Base-by-base conservation (phyloP, 2,797 vertebrate genomes). In the Erpetoichthys calabaricus region DNA sequence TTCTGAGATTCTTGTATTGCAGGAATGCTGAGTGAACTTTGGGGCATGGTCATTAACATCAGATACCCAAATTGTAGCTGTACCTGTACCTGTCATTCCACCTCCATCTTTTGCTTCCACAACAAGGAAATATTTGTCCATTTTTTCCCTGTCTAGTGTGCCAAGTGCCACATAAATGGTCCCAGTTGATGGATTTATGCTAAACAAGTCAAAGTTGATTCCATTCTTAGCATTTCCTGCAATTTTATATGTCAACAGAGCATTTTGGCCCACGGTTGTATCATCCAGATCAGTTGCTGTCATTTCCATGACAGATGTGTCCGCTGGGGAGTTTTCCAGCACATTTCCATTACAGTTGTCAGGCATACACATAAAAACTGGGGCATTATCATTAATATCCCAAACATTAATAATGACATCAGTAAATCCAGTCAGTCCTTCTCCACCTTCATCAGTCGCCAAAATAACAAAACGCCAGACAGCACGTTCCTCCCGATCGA, bases 311-410 rank as follows among this genome's bases (percentile, higher is more conserved):
- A 91, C 81, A 0, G 85, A 82, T 0, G 87, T 88, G 57, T 84
- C 86, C 2, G 65, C 70, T 0, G 74, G 75, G 0, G 90, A 88
- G 68, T 92, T 88, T 66, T 95, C 91, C 0, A 85, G 72, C 7
- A 92, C 85, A 0, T 79, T 85, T 3, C 88, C 90, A 0, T 76
- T 87, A 65, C 91, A 94, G 50, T 80, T 72, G 57, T 72, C 85
- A 43, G 86, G 84, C 57, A 86, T 74, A 41, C 91, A 95, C 0
- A 64, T 65, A 69, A 95, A 95, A 43, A 72, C 3, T 1, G 91
- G 91, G 0, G 86, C 81, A 0, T 90, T 93, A 75, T 95, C 91
- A 5, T 94, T 95, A 66, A 94, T 86, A 69, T 94, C 91, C 85
- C 86, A 86, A 47, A 94, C 89, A 0, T 86, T 89, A 65, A 95